Conservation (phyloP, 2,797 vertebrate genomes). For the Poeciliopsis turneri region DNA sequence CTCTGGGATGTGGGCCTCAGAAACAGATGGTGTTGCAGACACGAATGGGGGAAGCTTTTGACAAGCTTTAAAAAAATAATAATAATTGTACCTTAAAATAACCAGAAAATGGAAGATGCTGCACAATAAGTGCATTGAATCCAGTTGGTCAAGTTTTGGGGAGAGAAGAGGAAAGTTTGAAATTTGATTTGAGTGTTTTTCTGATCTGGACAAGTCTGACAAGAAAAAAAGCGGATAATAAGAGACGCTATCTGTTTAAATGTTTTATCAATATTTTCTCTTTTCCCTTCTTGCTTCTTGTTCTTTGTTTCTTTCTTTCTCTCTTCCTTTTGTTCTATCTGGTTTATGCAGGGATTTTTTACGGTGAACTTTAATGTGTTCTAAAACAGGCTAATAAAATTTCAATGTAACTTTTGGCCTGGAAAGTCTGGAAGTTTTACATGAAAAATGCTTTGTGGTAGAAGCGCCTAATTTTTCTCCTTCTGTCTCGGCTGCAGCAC, state of each 20-base stretch:
- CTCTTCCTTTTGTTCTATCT: not conserved
- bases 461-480: not conserved
- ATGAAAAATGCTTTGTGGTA: conserved; percentile 23
- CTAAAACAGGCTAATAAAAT: not conserved
- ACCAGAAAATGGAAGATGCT: conserved; percentile 33
- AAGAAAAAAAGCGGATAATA: not conserved
- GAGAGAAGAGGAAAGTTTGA: not conserved
- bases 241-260: not conserved
- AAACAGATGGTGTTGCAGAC: conserved; percentile 83
- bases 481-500: conserved; percentile 81
- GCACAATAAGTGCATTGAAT: conserved; percentile 29
- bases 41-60: conserved; percentile 63
- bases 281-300: not conserved
- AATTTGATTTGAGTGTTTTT: not conserved
- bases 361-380: not conserved
- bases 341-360: not conserved
- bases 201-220: not conserved
- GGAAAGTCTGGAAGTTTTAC: conserved; percentile 25
- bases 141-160: conserved; percentile 19
- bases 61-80: conserved; percentile 29
- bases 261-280: not conserved
- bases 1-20: conserved; percentile 75
- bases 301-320: not conserved
- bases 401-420: not conserved
- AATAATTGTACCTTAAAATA: conserved; percentile 38